Evolutionary conservation across 2,113 vertebrate genomes (phyloP).

Genomic region (Tragulus kanchil): DNA sequence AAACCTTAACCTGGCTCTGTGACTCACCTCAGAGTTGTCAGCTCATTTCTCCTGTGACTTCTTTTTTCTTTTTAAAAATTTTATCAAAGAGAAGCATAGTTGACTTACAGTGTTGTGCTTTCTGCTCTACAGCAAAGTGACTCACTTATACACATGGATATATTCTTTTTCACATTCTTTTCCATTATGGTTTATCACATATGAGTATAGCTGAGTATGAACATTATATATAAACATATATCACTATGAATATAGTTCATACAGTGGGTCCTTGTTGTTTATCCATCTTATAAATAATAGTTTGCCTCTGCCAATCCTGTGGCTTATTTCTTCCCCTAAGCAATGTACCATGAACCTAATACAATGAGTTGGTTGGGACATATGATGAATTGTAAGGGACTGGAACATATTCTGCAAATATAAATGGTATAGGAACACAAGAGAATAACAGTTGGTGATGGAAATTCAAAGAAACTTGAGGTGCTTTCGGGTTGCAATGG

Average conservation of each 20-base stretch:
- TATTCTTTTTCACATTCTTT: background rate
- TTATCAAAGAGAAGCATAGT: background rate
- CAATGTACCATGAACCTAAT: background rate
- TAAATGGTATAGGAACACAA: background rate
- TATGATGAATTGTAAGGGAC: background rate
- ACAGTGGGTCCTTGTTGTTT: background rate
- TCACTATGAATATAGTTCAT: background rate
- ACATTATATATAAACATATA: too few species aligned
- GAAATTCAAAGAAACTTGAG: background rate
- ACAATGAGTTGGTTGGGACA: background rate
- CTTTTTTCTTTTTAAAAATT: background rate
- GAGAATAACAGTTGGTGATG: background rate
- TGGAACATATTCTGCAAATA: constrained; percentile 20
- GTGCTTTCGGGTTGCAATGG: background rate
- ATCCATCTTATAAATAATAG: background rate
- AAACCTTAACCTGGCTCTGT: background rate
- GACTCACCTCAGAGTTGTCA: background rate
- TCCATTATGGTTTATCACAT: background rate
- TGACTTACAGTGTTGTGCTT: background rate
- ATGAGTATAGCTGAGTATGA: too few species aligned
- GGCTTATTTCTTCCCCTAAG: background rate
- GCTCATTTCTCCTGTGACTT: background rate
- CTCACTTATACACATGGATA: background rate
- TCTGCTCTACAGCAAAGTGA: background rate
- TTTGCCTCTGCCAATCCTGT: background rate